Evolutionary conservation across 2,888 invertebrate genomes (phyloP).

Genomic region (Suillia variegata): DNA sequence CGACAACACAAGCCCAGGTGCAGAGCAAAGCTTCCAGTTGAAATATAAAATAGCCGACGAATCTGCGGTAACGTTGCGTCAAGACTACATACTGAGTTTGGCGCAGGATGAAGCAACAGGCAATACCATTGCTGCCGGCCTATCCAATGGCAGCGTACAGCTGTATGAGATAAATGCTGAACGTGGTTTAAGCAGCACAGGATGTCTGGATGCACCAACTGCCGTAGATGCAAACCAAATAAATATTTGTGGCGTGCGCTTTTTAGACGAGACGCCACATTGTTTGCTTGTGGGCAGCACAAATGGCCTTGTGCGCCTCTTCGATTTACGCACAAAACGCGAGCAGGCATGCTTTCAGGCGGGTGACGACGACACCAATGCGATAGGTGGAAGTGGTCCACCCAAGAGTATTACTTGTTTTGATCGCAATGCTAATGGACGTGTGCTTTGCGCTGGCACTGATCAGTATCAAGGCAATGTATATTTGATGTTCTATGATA

Average conservation of each 20-base stretch:
- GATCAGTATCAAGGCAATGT: slow-evolving; percentile 72
- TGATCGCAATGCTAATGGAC: slow-evolving; percentile 74
- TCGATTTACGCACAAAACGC: slow-evolving; percentile 62
- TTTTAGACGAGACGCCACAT: slow-evolving; percentile 47
- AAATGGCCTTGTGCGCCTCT: slow-evolving; percentile 47
- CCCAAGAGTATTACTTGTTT: slow-evolving; percentile 71
- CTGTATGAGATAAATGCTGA: slow-evolving; percentile 63
- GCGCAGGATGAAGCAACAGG: slow-evolving; percentile 62
- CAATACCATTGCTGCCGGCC: slow-evolving; percentile 60
- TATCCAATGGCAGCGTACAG: slow-evolving; percentile 63
- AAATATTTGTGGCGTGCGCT: slow-evolving; percentile 49
- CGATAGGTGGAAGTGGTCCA: slow-evolving; percentile 1
- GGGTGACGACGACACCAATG: slow-evolving; percentile 27
- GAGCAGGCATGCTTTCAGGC: slow-evolving; percentile 55
- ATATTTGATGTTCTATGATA: slow-evolving; percentile 82
- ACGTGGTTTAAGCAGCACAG: slow-evolving; percentile 25
- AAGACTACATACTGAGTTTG: slow-evolving; percentile 68
- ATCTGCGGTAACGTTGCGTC: slow-evolving; percentile 64
- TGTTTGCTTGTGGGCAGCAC: slow-evolving; percentile 47
- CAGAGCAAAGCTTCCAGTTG: slow-evolving; percentile 44
- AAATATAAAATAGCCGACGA: slow-evolving; percentile 59
- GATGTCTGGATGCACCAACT: slow-evolving; percentile 22
- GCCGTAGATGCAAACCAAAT: neutral
- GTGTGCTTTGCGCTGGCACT: slow-evolving; percentile 77
- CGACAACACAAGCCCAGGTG: slow-evolving; percentile 46